A percentile compares a stretch with the other conserved stretches of the same genome.
Conservation (phyloP, 2,113 vertebrate genomes). For the Ceyx margarethae region DNA sequence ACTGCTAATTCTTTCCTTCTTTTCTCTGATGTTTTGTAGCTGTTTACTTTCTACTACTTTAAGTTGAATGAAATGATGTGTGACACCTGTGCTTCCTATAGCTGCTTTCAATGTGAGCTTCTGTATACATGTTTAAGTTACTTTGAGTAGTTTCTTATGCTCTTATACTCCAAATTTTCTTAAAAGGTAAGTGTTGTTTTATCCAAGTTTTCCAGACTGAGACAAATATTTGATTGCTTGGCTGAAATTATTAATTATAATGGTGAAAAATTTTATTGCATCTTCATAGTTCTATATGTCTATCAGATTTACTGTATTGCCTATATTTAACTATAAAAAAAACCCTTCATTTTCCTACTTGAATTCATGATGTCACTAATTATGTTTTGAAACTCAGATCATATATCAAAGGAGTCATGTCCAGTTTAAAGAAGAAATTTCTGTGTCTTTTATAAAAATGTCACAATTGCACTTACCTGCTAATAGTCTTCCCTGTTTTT, state of each 20-base stretch:
- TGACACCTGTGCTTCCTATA: background rate
- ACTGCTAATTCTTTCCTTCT: background rate
- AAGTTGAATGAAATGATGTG: background rate
- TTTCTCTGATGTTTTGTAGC: background rate
- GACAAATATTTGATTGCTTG: background rate
- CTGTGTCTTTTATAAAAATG: background rate
- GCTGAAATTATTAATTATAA: background rate
- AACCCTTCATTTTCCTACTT: background rate
- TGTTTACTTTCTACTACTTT: background rate
- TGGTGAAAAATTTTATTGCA: background rate
- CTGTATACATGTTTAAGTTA: rapidly evolving
- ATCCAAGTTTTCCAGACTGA: background rate
- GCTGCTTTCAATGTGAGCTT: background rate
- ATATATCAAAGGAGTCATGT: background rate
- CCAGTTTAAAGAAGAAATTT: background rate
- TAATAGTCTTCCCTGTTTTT: background rate
- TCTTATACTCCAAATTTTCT: background rate
- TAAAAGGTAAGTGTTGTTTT: background rate
- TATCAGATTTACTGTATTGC: background rate
- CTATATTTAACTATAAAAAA: background rate
- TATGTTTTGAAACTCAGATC: background rate
- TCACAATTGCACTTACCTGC: background rate
- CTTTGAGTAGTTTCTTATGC: background rate
- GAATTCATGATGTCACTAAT: background rate
- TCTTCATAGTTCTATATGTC: background rate